A percentile compares a stretch with the other conserved stretches of the same genome.
These are phyloP conservation scores for Meiosimyza platycephala DNA, from an alignment of 2,888 invertebrate genomes.

Conservation along the genomic window DNA sequence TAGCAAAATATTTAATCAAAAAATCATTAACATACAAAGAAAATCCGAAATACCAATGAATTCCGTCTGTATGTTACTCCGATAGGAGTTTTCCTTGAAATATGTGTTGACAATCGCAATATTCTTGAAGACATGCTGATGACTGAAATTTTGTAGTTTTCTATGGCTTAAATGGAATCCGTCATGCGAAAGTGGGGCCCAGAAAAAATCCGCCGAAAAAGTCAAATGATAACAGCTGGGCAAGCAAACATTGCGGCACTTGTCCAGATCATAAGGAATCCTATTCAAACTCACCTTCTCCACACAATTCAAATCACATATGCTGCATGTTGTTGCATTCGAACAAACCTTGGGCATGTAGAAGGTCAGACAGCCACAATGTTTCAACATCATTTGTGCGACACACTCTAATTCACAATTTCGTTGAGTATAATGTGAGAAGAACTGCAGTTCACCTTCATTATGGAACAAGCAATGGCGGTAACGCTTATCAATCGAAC, in stretches of 20 bases:
- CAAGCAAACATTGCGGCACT: conserved; percentile 71
- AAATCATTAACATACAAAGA: conserved; percentile 73
- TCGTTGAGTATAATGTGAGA: conserved; percentile 78
- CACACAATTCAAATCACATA: conserved; percentile 73
- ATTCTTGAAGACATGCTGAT: conserved; percentile 67
- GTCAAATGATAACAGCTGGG: conserved; percentile 79
- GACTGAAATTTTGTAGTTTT: conserved; percentile 45
- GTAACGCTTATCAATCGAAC: conserved; percentile 50
- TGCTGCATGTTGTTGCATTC: conserved; percentile 77
- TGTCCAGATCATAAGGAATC: conserved; percentile 33
- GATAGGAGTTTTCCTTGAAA: conserved; percentile 78
- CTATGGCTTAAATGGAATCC: conserved; percentile 51
- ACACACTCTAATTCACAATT: conserved; percentile 85
- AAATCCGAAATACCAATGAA: conserved; percentile 85
- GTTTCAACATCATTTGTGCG: conserved; percentile 72
- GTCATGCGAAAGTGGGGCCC: conserved; percentile 68
- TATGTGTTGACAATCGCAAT: conserved; percentile 80
- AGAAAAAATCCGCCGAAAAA: conserved; percentile 73
- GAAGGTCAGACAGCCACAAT: conserved; percentile 60
- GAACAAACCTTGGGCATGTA: conserved; percentile 72
- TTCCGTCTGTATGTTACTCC: conserved; percentile 79
- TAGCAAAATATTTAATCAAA: not conserved
- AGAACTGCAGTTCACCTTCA: conserved; percentile 76
- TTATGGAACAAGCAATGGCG: conserved; percentile 78
- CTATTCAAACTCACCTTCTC: conserved; percentile 50